A percentile compares a stretch with the other conserved stretches of the same genome.
Evolutionary conservation across 2,797 vertebrate genomes (phyloP).

Genomic region (Syngnathus acus): DNA sequence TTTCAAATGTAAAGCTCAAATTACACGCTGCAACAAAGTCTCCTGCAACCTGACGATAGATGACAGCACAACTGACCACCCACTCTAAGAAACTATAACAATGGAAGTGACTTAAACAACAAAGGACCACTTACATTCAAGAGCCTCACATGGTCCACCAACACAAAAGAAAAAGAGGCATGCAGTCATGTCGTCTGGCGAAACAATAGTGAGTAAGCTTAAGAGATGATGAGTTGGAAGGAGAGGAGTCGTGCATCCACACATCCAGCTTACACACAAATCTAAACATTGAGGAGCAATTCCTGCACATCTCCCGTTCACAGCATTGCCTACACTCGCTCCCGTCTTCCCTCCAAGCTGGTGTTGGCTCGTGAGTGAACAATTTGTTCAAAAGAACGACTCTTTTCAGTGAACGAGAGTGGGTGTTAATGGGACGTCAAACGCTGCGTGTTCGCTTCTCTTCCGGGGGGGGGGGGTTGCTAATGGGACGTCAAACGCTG

Average conservation of each 20-base stretch:
- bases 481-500: too few relatives aligned
- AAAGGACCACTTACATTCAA: conserved; percentile 65
- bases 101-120: conserved; percentile 55
- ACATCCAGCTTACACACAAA: conserved; percentile 40
- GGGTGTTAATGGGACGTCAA: too few relatives aligned
- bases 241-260: conserved; percentile 37
- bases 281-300: conserved; percentile 55
- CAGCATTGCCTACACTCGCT: conserved; percentile 14
- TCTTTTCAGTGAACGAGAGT: too few relatives aligned
- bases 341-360: conserved; percentile 10
- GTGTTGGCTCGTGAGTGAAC: too few relatives aligned
- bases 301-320: conserved; percentile 42
- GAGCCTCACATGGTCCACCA: conserved; percentile 57
- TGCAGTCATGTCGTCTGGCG: conserved; percentile 36
- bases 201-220: conserved; percentile 48
- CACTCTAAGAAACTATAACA: conserved; percentile 26
- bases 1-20: conserved; percentile 29
- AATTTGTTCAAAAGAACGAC: too few relatives aligned
- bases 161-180: conserved; percentile 45
- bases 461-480: too few relatives aligned
- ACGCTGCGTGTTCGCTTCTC: too few relatives aligned
- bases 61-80: conserved; percentile 31
- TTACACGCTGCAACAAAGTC: conserved; percentile 48
- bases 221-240: conserved; percentile 16
- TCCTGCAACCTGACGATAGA: conserved; percentile 32